A percentile compares a stretch with the other conserved stretches of the same genome.
These are phyloP conservation scores for Steinernema feltiae DNA, from an alignment of 1,140 invertebrate species.

Conservation along the genomic window DNA sequence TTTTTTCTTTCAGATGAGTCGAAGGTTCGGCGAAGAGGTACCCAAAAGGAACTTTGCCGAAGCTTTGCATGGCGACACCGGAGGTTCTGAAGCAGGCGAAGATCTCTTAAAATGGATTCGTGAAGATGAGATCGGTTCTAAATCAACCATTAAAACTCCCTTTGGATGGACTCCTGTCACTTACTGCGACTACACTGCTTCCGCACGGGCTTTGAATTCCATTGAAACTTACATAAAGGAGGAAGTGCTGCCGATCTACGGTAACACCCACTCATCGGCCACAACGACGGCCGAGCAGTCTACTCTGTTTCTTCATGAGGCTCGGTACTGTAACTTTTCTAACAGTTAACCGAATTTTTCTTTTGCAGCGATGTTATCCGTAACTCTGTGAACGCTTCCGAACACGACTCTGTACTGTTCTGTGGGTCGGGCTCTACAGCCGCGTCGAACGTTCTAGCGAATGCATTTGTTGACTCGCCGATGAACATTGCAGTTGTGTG, in stretches of 20 bases:
- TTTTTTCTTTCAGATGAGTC: conserved; percentile 28
- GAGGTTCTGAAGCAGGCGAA: neutral
- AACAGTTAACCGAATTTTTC: too few relatives aligned
- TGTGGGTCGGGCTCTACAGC: conserved; percentile 70
- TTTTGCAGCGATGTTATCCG: conserved; percentile 70
- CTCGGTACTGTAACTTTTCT: conserved; percentile 53
- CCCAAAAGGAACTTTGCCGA: conserved; percentile 12
- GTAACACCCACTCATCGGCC: conserved; percentile 76
- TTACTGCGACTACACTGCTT: conserved; percentile 77
- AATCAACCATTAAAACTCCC: conserved; percentile 10
- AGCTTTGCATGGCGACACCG: neutral
- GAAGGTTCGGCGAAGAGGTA: conserved; percentile 31
- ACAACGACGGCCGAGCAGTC: conserved; percentile 79
- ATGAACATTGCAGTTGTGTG: conserved; percentile 66
- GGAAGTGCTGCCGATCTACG: conserved; percentile 76
- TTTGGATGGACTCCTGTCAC: conserved; percentile 64
- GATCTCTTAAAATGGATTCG: conserved; percentile 13
- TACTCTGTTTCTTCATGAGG: conserved; percentile 73
- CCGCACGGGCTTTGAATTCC: conserved; percentile 74
- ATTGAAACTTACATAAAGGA: conserved; percentile 77
- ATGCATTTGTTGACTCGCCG: conserved; percentile 23
- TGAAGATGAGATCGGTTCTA: conserved; percentile 22
- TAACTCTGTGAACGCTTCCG: conserved; percentile 72
- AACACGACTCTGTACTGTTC: conserved; percentile 77
- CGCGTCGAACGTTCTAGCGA: conserved; percentile 66